Conservation (phyloP, 2,888 invertebrate species). For the Scaptomyza caliginosa region DNA sequence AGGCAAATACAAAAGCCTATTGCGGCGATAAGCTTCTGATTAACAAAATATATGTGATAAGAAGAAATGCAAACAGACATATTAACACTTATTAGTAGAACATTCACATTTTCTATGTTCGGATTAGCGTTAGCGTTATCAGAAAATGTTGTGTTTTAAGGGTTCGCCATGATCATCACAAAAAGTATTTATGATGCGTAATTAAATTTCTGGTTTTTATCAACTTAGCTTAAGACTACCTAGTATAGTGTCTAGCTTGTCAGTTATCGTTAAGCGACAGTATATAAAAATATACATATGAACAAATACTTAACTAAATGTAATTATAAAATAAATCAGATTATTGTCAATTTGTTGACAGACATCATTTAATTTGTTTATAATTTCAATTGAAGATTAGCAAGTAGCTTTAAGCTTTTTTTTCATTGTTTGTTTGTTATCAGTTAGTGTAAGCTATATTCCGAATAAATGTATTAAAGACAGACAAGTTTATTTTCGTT, state of each 20-base stretch:
- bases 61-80: constrained; percentile 40
- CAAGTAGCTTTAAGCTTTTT: background rate
- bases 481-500: constrained; percentile 17
- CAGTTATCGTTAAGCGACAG: constrained; percentile 10
- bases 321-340: background rate
- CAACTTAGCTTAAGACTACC: background rate
- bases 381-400: background rate
- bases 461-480: background rate
- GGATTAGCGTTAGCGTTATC: constrained; percentile 22
- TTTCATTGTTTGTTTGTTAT: background rate
- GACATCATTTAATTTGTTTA: background rate
- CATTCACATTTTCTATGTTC: background rate
- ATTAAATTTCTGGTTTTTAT: constrained; percentile 9
- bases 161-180: background rate
- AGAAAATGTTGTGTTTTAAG: constrained; percentile 7
- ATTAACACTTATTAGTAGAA: background rate
- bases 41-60: constrained; percentile 52
- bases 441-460: background rate
- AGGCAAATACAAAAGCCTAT: constrained; percentile 80
- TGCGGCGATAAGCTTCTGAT: constrained; percentile 66
- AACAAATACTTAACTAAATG: too few relatives aligned
- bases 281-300: background rate
- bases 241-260: background rate
- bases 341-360: background rate
- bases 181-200: background rate